phyloP scores from a whole-genome alignment of 2,888 invertebrate genomes.

The Amphipyra tragopoginis region DNA sequence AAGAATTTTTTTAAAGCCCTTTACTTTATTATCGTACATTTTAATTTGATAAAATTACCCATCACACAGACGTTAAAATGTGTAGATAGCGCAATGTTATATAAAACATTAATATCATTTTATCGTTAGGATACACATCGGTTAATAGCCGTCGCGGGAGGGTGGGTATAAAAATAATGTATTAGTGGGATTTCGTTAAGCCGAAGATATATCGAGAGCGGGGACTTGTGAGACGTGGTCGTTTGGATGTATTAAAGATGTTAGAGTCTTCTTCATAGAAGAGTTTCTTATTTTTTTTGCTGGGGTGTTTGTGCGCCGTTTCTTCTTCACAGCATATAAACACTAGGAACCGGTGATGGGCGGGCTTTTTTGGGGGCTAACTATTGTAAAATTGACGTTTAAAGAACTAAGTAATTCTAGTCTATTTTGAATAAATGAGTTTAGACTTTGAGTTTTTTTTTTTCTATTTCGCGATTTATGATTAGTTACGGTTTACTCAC shows the following conservation, averaged over 20 bases:
- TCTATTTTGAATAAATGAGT: too few species aligned
- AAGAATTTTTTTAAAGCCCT: too few species aligned
- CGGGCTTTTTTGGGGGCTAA: too few species aligned
- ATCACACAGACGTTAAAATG: neutral
- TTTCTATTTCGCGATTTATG: too few species aligned
- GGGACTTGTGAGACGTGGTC: slow-evolving; percentile 47
- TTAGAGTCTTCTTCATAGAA: neutral
- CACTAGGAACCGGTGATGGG: too few species aligned
- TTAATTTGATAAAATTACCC: slow-evolving; percentile 3
- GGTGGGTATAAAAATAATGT: slow-evolving; percentile 73
- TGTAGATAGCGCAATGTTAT: slow-evolving; percentile 12
- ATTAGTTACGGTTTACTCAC: too few species aligned
- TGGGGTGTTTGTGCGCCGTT: too few species aligned
- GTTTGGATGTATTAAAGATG: slow-evolving; percentile 19
- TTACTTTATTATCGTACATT: neutral
- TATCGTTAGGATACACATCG: slow-evolving; percentile 58
- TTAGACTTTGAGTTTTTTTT: too few species aligned
- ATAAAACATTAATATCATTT: slow-evolving; percentile 50
- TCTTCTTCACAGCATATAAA: too few species aligned
- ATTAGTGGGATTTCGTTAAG: slow-evolving; percentile 76
- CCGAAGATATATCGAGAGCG: slow-evolving; percentile 72
- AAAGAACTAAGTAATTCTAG: too few species aligned
- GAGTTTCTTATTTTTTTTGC: too few species aligned
- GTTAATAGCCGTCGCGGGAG: slow-evolving; percentile 36
- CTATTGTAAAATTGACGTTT: too few species aligned